A percentile compares a stretch with the other conserved stretches of the same genome.
phyloP scores from a whole-genome alignment of 2,797 vertebrate genomes.

The Danio aesculapii region DNA sequence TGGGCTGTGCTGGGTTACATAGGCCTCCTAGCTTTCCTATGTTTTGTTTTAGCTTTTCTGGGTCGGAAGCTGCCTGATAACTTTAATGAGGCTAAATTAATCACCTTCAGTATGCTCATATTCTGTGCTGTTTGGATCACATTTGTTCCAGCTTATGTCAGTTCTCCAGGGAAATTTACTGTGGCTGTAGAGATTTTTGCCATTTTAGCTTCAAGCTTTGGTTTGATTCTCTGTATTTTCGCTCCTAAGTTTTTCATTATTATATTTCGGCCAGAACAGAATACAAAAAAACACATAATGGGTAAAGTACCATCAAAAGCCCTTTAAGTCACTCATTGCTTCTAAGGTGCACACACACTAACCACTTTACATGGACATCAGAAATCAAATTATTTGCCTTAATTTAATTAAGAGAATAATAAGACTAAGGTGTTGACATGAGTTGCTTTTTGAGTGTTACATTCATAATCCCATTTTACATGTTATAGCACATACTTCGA shows the following conservation, averaged over 20 bases:
- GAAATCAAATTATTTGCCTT: no score
- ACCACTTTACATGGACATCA: no score
- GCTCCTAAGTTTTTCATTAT: conserved; percentile 68
- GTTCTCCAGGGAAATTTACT: no score
- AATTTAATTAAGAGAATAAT: background rate
- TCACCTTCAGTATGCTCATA: conserved; percentile 64
- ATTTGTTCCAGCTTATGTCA: no score
- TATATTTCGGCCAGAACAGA: conserved; percentile 63
- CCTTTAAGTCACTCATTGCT: background rate
- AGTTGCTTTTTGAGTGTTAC: no score
- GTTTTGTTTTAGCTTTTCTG: no score
- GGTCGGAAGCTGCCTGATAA: conserved; percentile 55
- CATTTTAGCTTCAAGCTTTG: conserved; percentile 64
- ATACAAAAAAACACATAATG: conserved; percentile 66
- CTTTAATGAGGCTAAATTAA: conserved; percentile 66
- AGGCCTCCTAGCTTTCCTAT: conserved; percentile 49
- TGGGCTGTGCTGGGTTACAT: conserved; percentile 67
- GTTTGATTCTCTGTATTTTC: conserved; percentile 64
- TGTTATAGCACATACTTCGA: no score
- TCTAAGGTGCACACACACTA: no score
- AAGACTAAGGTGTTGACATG: no score
- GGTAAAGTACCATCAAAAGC: conserved; percentile 52
- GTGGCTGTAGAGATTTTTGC: no score
- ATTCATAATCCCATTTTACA: no score
- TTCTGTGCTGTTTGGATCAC: no score